Evolutionary conservation across 2,888 invertebrate genomes (phyloP), one percentile per base, ranked within the genome.

Genomic region (Trisateles emortualis): DNA sequence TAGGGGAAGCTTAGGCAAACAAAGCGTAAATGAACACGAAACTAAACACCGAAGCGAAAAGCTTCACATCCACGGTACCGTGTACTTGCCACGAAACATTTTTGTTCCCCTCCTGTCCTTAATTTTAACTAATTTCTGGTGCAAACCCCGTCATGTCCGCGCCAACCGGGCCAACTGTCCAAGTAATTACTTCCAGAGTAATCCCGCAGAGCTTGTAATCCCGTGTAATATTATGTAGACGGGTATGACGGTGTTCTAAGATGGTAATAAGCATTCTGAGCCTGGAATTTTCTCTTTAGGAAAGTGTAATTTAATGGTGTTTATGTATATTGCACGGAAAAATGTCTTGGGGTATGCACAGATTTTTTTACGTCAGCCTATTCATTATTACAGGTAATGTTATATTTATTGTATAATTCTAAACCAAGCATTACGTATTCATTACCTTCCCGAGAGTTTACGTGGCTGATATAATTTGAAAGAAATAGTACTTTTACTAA

Each of bases 141-240:
- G 62, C 49, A 60, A 74, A 74, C 65, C 63, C 45, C 48, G 60
- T 55, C 53, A 52, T 60, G 58, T 67, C 57, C 63, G 53, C 57
- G 59, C 63, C 66, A 71, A 71, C 58, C 68, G 63, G 53, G 64
- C 60, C 47, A 71, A 79, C 72, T 75, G 80, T 76, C 76, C 72
- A 74, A 80, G 76, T 81, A 81, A 84, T 83, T 83, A 83, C 73
- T 72, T 72, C 52, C 57, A 56, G 52, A 49, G 65, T 74, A 76
- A 80, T 75, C 73, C 74, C 68, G 53, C 47, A 58, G 59, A 71
- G 69, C 68, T 58, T 67, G 67, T 68, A 58, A 61, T 61, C 58
- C 69, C 39, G 43, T 54, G 48, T 54, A 59, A 56, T 55, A 71
- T 68, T 66, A 66, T 61, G 51, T 59, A 68, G 61, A 58, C 45